Base-by-base conservation (phyloP, 2,888 invertebrate genomes). In the Dinocampus coccinellae region DNA sequence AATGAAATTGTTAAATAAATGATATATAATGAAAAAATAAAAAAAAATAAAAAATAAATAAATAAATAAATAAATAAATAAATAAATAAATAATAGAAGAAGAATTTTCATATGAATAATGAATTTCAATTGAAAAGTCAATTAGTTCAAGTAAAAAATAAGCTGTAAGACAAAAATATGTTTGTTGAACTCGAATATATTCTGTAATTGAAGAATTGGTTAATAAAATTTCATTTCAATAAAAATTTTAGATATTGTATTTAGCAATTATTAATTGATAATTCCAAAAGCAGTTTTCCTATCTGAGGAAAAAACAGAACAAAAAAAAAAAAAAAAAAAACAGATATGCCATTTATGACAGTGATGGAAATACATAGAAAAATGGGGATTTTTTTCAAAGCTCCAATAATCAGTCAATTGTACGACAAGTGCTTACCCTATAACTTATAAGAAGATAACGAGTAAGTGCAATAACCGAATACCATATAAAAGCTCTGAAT, bases 351-450 rank as follows among this genome's bases (percentile, higher is more conserved):
- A 2, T 10, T 34, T 77, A 78, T 70, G 75, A 77, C 78, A 87
- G 71, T 73, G 47, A 67, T 47, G 24, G 47, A 55, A 67, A 72
- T 65, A 39, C 42, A 70, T 24, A 57, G 63, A 67, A 74, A 2
- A 16, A 47, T 42, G 16, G 47, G 47, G 34, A 58, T 34, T 58
- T 33, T 13, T 34, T 58, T 33, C n/a, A 13, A 29, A 74, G 69
- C 69, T 36, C 47, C 53, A 62, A 57, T 71, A 69, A 68, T 20
- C 69, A 70, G 72, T n/a, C 77, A 77, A 79, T 70, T 79, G 78
- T 78, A 77, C 81, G 36, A 80, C 81, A 75, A 81, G 82, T 84
- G 85, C 86, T 86, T 86, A 86, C 86, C 86, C 86, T 82, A 85
- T 82, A 82, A 82, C 83, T 82, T 76, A 85, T 83, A 85, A 84